phyloP scores from a whole-genome alignment of 1,140 invertebrate genomes.

The Metaphire vulgaris region DNA sequence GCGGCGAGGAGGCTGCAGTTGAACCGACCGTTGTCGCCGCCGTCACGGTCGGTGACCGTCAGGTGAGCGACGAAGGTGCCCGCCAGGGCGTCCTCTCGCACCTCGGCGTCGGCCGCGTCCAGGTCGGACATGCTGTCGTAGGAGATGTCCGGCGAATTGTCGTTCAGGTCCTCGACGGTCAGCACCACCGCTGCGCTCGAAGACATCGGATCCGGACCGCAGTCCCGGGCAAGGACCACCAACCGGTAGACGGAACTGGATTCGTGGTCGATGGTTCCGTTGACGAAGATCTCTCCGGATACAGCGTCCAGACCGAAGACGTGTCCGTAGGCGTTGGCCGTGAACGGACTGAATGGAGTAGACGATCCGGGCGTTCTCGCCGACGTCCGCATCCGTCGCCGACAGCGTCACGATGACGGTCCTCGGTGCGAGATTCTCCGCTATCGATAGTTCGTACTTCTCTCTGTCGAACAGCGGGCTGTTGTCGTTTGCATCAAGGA shows the following conservation, averaged over 20 bases:
- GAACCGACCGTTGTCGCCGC: constrained; percentile 17
- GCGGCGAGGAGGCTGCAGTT: constrained; percentile 22
- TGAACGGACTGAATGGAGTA: constrained; percentile 17
- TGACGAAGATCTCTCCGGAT: constrained; percentile 20
- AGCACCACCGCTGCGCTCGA: constrained; percentile 14
- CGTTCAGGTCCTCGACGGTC: constrained; percentile 72
- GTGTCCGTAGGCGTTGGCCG: constrained; percentile 15
- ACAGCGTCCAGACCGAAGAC: constrained; percentile 24
- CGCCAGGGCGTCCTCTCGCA: constrained; percentile 12
- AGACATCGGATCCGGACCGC: constrained; percentile 19
- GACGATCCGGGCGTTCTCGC: constrained; percentile 5
- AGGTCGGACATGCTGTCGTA: constrained; percentile 21
- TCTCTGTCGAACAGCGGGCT: constrained; percentile 70
- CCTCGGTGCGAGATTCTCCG: constrained; percentile 34
- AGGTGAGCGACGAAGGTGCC: constrained; percentile 30
- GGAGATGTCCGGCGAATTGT: constrained; percentile 74
- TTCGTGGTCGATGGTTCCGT: constrained; percentile 24
- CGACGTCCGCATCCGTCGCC: constrained; percentile 39
- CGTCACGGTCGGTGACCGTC: constrained; percentile 22
- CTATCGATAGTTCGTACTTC: constrained; percentile 58
- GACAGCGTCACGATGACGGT: constrained; percentile 15
- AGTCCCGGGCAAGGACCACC: constrained; percentile 21
- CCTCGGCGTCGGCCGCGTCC: constrained; percentile 2
- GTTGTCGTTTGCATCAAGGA: constrained; percentile 90
- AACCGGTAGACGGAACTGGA: constrained; percentile 11